Base-by-base conservation (phyloP, 2,888 invertebrate species). In the Carpatolechia fugitivella region DNA sequence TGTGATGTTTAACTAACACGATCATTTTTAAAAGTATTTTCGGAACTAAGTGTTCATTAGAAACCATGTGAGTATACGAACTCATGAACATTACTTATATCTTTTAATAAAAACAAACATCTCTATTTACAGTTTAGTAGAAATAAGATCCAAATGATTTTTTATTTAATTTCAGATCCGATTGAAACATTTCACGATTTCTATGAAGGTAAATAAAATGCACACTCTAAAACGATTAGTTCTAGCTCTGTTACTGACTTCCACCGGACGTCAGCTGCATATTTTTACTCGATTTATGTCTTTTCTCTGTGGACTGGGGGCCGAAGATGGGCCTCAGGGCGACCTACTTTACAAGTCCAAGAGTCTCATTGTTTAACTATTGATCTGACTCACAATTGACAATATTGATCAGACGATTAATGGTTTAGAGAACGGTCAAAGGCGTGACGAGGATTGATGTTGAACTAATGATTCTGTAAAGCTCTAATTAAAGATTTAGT, bases 321-420 rank as follows among this genome's bases (percentile, higher is more conserved):
- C 31, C 20, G 10, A 38, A 38, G 29, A 44, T 44, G 10, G n/a
- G 33, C n/a, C n/a, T 11, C 16, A 3, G 6, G 24, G 24, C 24
- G 49, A 36, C 49, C 49, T 35, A 49, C 49, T 49, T 49, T 49
- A 11, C 16, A 49, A 49, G 35, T 49, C 24, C 47, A 48, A 13
- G 48, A 18, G 31, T 31, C 33, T 16, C 31, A 48, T 33, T 36
- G 47, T 18, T 49, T 35, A 36, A 18, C 13, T 49, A 49, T 49
- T 20, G 35, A 49, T 11, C 33, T 33, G 11, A 11, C 1, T 24
- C 29, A 29, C 11, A 24, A 11, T n/a, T 41, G 40, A 1, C 40
- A 41, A 18, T 41, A 3, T 11, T 11, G 11, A 41, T 41, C 20
- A 11, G 40, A 18, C 18, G 18, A 41, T 41, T 41, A 41, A 41